phyloP scores from a whole-genome alignment of 1,140 invertebrate species.

The Trachymyrmex cornetzi region DNA sequence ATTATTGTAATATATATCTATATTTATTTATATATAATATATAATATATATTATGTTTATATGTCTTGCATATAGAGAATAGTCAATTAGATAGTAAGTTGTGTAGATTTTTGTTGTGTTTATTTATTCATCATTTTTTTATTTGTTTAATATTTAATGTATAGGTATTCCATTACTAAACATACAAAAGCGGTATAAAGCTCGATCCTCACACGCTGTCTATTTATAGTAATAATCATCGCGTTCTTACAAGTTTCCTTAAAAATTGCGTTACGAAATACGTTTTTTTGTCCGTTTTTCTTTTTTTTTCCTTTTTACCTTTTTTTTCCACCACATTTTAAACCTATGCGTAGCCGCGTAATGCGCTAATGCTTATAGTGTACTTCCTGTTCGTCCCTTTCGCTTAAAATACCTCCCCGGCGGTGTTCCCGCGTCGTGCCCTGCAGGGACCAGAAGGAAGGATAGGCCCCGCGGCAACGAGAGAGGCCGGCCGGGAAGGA shows the following conservation, averaged over 20 bases:
- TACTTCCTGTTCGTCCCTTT: constrained; percentile 58
- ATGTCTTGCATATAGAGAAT: constrained; percentile 79
- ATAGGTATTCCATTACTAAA: constrained; percentile 84
- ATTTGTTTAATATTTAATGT: constrained; percentile 82
- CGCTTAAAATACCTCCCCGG: constrained; percentile 16
- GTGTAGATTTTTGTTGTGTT: constrained; percentile 79
- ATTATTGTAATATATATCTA: constrained; percentile 81
- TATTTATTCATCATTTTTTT: constrained; percentile 68
- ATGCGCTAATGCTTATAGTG: constrained; percentile 73
- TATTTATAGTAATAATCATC: constrained; percentile 72
- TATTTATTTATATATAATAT: constrained; percentile 68
- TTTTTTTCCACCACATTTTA: constrained; percentile 50
- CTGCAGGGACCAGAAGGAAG: constrained; percentile 11
- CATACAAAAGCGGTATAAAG: constrained; percentile 87
- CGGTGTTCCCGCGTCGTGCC: background rate
- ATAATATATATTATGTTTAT: constrained; percentile 81
- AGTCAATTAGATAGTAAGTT: constrained; percentile 84
- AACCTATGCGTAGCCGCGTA: constrained; percentile 71
- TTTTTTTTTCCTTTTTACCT: constrained; percentile 6
- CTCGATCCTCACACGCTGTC: constrained; percentile 85
- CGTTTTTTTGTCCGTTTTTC: constrained; percentile 42
- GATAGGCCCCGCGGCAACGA: constrained; percentile 3
- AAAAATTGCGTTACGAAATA: constrained; percentile 69
- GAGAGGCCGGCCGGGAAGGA: constrained; percentile 15
- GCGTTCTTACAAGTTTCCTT: constrained; percentile 70